phyloP scores from a whole-genome alignment of 2,113 vertebrate genomes.

The Scophthalmus maximus region DNA sequence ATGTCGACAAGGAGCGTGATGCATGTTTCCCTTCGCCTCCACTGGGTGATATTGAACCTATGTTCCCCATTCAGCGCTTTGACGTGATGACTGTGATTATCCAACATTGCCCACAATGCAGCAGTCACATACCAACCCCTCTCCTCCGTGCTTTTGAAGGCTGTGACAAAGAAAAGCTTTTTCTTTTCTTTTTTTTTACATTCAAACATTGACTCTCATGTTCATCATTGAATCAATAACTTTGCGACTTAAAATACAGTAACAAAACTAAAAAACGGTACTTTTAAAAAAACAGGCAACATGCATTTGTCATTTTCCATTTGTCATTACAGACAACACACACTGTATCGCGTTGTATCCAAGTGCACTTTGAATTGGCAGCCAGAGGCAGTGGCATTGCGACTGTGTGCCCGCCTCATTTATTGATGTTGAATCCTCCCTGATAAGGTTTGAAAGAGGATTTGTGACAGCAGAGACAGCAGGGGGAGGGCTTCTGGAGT shows the following conservation, averaged over 20 bases:
- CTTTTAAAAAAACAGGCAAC: too few species aligned
- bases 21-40: constrained; percentile 17
- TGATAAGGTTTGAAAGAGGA: constrained; percentile 36
- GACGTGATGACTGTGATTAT: constrained; percentile 28
- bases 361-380: constrained; percentile 13
- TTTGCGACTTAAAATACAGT: too few species aligned
- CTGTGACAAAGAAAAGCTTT: not conserved
- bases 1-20: constrained; percentile 22
- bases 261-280: not conserved
- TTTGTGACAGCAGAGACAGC: constrained; percentile 14
- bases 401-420: constrained; percentile 24
- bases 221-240: not conserved
- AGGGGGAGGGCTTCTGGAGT: too few species aligned
- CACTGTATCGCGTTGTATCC: too few species aligned
- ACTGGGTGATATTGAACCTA: constrained; percentile 10
- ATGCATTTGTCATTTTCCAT: too few species aligned
- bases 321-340: too few species aligned
- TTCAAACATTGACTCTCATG: constrained; percentile 7
- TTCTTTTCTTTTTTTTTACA: not conserved
- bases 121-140: not conserved
- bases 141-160: constrained; percentile 28
- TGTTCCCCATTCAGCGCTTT: constrained; percentile 2
- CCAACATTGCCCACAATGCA: constrained; percentile 15
- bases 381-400: not conserved
- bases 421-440: constrained; percentile 40